Evolutionary conservation across 2,797 vertebrate genomes (phyloP), one percentile per base, ranked within the genome.

Genomic region (Enteromius treurensis): DNA sequence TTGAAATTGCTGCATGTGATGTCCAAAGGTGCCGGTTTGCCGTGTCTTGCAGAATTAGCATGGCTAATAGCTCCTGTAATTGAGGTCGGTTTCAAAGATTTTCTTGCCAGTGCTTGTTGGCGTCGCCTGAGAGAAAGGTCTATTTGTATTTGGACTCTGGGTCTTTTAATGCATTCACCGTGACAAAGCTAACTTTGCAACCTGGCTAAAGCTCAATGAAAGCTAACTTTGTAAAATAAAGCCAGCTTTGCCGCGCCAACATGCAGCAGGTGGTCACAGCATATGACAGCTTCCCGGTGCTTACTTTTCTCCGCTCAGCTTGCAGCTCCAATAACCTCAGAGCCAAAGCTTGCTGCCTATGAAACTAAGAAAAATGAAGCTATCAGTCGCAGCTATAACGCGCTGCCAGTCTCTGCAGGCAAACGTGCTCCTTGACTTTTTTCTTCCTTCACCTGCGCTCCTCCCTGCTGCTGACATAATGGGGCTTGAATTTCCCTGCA

Each of bases 21-120:
- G 90, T 91, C 91, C 90, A 87, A 89, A 89, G 86, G 84, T 88
- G 87, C 80, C 60, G 91, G 91, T 91, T 89, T 91, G 91, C 87
- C 69, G 79, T 89, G 93, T 89, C 92, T 90, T 90, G 80, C 86
- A 87, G 88, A 94, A 93, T 94, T 94, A 93, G 92, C 90, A 91
- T 92, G 86, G 89, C 87, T 93, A 93, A 94, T 93, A 91, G 92
- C 89, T 91, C 91, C 87, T 82, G 88, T 94, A 94, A 94, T 94
- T 94, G 92, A 91, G 93, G 93, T 94, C 92, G 91, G 91, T 89
- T 88, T 77, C 89, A 91, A 90, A 89, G 83, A 87, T 87, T 84
- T 84, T 83, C 70, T 79, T 82, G 81, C 84, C 81, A 40, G 76
- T 14, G 32, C 68, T 55, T 65, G 29, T 83, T 75, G 79, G 79